Base-by-base conservation (phyloP, 1,140 invertebrate genomes). In the Diorhabda sublineata region DNA sequence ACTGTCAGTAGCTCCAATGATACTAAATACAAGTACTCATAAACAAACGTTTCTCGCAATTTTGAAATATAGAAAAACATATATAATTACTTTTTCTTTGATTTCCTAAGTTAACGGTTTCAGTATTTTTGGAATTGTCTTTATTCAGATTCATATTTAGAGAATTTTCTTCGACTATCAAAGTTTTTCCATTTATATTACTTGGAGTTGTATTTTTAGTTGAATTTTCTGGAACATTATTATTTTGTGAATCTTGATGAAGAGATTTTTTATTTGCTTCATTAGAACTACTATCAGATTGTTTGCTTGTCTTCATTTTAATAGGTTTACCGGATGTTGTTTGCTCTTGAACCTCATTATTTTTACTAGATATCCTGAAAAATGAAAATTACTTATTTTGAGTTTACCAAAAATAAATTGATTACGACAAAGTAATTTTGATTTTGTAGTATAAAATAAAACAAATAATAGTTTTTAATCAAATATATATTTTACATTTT, bases 211-310 rank as follows among this genome's bases (percentile, higher is more conserved):
- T 42, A 62, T 45, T 11, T 4, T 44, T 11, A 44, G 61, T 44
- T 44, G 61, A 62, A n/a, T 66, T 56, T 61, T 58, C 68, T 61
- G 68, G 57, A 42, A 57, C 59, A 59, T 67, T 68, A 52, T 70
- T 67, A 52, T 70, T 70, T 66, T 67, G 64, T 42, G 47, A n/a
- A 58, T 69, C 69, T 43, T 64, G 63, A 42, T 47, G 66, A 52
- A 62, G 8, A 3, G 58, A 62, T 11, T 69, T 73, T 57, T 69
- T 64, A n/a, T 52, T 58, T 42, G 5, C 52, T 11, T 58, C 63
- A 26, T 5, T 43, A 44, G 64, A 67, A 52, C 11, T 45, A 4
- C 64, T 58, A 26, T 62, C 64, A 57, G 65, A 63, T 61, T 58
- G 65, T 67, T 63, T 61, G 52, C 45, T 58, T 44, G n/a, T 60